Conservation (phyloP, 2,888 invertebrate genomes). For the Diabrotica balteata region DNA sequence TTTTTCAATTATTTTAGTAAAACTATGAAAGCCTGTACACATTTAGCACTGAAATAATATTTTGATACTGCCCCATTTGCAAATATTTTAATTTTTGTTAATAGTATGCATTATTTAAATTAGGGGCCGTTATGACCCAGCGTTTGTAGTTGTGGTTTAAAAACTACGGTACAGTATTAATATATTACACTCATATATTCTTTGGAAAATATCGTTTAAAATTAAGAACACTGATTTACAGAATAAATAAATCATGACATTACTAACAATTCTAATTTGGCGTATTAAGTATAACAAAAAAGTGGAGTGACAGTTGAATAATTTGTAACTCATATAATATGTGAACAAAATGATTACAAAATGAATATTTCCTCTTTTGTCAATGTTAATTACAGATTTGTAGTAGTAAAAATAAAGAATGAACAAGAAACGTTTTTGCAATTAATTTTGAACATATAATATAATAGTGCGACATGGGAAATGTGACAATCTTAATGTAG, state of each 20-base stretch:
- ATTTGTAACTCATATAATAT: conserved; percentile 16
- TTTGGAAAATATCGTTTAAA: background rate
- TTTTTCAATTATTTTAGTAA: too few relatives aligned
- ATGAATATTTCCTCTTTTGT: conserved; percentile 22
- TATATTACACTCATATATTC: background rate
- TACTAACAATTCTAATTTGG: conserved; percentile 6
- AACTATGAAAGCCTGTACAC: too few relatives aligned
- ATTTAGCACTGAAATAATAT: too few relatives aligned
- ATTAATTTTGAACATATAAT: conserved; percentile 19
- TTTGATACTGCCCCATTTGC: too few relatives aligned
- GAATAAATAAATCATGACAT: background rate
- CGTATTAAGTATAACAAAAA: conserved; percentile 4
- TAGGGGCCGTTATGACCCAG: too few relatives aligned
- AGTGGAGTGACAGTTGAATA: conserved; percentile 15
- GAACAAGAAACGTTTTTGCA: conserved; percentile 16
- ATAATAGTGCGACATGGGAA: conserved; percentile 21
- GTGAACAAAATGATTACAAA: conserved; percentile 26
- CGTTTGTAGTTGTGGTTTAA: too few relatives aligned
- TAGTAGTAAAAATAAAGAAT: conserved; percentile 1
- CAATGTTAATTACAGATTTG: conserved; percentile 25
- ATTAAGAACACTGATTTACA: background rate
- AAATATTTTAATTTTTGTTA: too few relatives aligned
- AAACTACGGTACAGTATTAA: too few relatives aligned
- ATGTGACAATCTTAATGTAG: conserved; percentile 17
- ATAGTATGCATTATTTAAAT: too few relatives aligned